A percentile compares a stretch with the other conserved stretches of the same genome.
These are phyloP conservation scores for Muscina levida DNA, from an alignment of 2,888 invertebrate species.

Conservation along the genomic window DNA sequence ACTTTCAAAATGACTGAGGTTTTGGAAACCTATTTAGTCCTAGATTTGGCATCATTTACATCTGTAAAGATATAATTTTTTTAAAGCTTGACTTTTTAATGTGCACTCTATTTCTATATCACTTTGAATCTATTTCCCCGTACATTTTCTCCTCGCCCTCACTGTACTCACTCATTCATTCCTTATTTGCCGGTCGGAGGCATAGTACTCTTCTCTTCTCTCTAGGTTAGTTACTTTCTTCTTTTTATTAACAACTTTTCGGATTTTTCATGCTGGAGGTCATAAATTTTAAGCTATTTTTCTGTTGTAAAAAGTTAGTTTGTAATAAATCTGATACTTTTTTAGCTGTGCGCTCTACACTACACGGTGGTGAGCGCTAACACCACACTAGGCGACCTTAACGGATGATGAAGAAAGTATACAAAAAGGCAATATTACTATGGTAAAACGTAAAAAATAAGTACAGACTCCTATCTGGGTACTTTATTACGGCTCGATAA, in stretches of 20 bases:
- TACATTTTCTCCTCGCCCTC: too few relatives aligned
- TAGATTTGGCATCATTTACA: too few relatives aligned
- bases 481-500: background rate
- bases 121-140: too few relatives aligned
- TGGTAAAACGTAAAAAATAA: background rate
- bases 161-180: background rate
- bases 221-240: constrained; percentile 21
- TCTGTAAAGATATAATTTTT: too few relatives aligned
- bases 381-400: background rate
- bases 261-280: constrained; percentile 48
- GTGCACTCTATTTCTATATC: too few relatives aligned
- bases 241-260: constrained; percentile 48
- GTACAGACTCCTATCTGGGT: background rate
- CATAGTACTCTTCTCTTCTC: background rate
- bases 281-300: constrained; percentile 61
- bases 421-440: constrained; percentile 8
- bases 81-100: too few relatives aligned
- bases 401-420: background rate
- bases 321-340: constrained; percentile 51
- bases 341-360: constrained; percentile 36
- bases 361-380: background rate
- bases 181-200: background rate
- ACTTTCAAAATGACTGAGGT: too few relatives aligned
- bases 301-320: constrained; percentile 49
- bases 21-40: too few relatives aligned